phyloP scores from a whole-genome alignment of 2,113 vertebrate genomes.

The Stigmatopora argus region DNA sequence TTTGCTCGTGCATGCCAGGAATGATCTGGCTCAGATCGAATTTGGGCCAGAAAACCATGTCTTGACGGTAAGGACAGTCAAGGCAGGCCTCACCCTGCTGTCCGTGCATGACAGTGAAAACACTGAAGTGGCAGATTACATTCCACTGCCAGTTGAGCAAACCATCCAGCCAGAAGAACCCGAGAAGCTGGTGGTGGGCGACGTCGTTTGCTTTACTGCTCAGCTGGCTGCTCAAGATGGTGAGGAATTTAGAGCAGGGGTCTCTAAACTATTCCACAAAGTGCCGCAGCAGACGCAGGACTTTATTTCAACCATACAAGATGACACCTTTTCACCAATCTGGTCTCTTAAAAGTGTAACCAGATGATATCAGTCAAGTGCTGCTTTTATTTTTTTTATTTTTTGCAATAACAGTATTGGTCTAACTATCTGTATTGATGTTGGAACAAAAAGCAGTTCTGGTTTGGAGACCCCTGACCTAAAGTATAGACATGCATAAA shows the following conservation, averaged over 20 bases:
- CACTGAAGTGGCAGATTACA: conserved; percentile 74
- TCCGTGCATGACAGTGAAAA: conserved; percentile 80
- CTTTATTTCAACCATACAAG: no score
- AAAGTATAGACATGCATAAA: no score
- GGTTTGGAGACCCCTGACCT: no score
- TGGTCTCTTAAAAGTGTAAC: no score
- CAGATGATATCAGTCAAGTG: no score
- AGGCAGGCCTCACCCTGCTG: conserved; percentile 85
- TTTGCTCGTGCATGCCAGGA: conserved; percentile 63
- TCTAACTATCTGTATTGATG: no score
- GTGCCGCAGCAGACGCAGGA: no score
- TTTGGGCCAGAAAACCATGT: conserved; percentile 80
- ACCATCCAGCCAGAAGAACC: conserved; percentile 75
- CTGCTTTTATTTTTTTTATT: no score
- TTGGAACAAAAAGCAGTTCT: no score
- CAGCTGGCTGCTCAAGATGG: conserved; percentile 73
- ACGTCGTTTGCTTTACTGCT: conserved; percentile 81
- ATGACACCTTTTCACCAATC: no score
- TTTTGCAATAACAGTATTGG: no score
- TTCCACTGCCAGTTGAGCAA: conserved; percentile 82
- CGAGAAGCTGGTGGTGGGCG: conserved; percentile 75
- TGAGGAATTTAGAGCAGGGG: conserved; percentile 43
- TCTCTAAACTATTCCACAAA: neutral
- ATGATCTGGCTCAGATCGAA: conserved; percentile 86
- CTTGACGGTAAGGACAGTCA: conserved; percentile 75